Evolutionary conservation across 2,888 invertebrate genomes (phyloP).

Genomic region (Cyaniris semiargus): DNA sequence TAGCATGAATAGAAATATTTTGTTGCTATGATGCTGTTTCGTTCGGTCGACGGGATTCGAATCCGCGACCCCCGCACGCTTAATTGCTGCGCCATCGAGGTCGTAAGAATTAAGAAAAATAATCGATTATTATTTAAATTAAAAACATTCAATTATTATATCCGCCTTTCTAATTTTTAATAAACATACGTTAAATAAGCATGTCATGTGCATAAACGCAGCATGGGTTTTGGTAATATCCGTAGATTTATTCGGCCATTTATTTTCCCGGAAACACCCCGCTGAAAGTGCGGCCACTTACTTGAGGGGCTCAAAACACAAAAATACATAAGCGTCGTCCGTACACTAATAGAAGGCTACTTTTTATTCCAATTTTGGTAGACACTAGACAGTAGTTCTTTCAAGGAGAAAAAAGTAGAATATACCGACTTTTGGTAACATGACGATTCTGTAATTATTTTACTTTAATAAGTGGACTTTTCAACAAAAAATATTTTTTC

Average conservation of each 20-base stretch:
- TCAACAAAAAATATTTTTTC: no score
- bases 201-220: conserved; percentile 7
- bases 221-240: not conserved
- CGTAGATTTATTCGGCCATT: conserved; percentile 9
- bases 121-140: not conserved
- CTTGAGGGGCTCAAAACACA: not conserved
- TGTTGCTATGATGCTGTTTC: no score
- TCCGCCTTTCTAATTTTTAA: not conserved
- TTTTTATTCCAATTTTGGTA: not conserved
- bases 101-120: no score
- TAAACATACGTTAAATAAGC: not conserved
- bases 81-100: no score
- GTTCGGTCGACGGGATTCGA: no score
- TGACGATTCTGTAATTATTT: no score
- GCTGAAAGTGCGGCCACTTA: not conserved
- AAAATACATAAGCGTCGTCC: not conserved
- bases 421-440: no score
- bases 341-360: not conserved
- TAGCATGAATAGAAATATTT: no score
- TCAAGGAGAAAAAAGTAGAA: no score
- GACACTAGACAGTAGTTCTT: no score
- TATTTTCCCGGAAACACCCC: not conserved
- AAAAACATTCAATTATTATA: not conserved
- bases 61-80: no score
- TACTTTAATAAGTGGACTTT: no score